These are phyloP conservation scores for Hemiscyllium ocellatum DNA, from an alignment of 2,113 vertebrate species.

Conservation along the genomic window DNA sequence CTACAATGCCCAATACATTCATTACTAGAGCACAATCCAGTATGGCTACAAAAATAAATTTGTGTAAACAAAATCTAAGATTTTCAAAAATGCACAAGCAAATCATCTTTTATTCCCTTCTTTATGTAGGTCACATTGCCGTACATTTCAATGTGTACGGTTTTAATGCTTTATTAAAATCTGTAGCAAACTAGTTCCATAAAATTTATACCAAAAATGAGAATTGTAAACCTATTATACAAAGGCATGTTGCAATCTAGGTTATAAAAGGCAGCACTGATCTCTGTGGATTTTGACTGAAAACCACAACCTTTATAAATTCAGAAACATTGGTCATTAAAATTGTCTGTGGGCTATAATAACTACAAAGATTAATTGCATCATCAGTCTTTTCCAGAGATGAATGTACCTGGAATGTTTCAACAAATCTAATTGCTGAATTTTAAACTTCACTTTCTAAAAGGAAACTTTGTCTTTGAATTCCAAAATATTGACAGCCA, in stretches of 20 bases:
- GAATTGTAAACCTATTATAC: conserved; percentile 33
- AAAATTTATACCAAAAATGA: conserved; percentile 35
- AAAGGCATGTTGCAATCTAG: conserved; percentile 26
- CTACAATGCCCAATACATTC: background rate
- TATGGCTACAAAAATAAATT: conserved; percentile 30
- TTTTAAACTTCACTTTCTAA: background rate
- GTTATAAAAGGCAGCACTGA: conserved; percentile 25
- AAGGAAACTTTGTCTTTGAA: background rate
- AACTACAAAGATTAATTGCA: background rate
- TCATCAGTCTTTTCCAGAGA: background rate
- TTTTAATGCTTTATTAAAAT: conserved; percentile 28
- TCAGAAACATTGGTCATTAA: background rate
- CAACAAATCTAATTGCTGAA: background rate
- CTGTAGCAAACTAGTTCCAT: conserved; percentile 34
- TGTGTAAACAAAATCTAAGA: conserved; percentile 42
- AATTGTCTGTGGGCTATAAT: background rate
- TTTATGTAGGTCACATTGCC: background rate
- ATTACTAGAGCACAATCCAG: background rate
- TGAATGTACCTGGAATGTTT: conserved; percentile 11
- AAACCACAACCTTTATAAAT: background rate
- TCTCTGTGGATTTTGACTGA: conserved; percentile 21
- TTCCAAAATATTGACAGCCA: background rate
- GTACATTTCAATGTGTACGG: background rate
- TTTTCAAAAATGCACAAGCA: conserved; percentile 28
- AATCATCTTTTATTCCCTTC: conserved; percentile 35